These are phyloP conservation scores for Pituophis catenifer DNA, from an alignment of 2,113 vertebrate species.

Conservation along the genomic window DNA sequence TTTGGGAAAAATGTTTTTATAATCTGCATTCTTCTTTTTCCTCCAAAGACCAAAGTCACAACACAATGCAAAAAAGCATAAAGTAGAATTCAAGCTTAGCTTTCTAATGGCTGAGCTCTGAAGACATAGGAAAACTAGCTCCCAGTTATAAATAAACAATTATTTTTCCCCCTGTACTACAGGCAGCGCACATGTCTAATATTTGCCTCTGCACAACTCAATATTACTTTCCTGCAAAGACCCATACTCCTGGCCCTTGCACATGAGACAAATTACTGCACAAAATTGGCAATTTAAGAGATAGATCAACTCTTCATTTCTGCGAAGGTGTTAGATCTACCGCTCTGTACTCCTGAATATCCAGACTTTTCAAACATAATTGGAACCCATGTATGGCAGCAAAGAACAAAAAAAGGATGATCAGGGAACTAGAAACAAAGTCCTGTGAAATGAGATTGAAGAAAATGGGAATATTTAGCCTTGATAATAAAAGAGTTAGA, in stretches of 20 bases:
- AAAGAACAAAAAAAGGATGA: background rate
- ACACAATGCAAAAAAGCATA: conserved; percentile 39
- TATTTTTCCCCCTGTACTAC: background rate
- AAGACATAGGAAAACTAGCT: background rate
- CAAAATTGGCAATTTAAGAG: background rate
- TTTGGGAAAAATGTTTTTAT: conserved; percentile 47
- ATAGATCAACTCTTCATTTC: background rate
- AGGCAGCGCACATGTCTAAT: background rate
- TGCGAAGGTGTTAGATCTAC: background rate
- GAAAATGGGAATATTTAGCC: background rate
- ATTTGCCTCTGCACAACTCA: background rate
- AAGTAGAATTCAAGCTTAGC: conserved; percentile 34
- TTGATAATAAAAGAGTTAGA: background rate
- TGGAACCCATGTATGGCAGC: background rate
- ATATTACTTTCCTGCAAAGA: background rate
- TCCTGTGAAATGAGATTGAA: background rate
- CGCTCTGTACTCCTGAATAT: background rate
- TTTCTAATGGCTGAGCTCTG: background rate
- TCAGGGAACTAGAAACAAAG: background rate
- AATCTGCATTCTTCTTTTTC: conserved; percentile 25
- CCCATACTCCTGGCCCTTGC: background rate
- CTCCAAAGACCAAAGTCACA: conserved; percentile 45
- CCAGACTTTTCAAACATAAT: background rate
- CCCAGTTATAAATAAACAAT: background rate
- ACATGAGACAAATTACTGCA: background rate